Base-by-base conservation (phyloP, 2,888 invertebrate species). In the Diplazon laetatorius region DNA sequence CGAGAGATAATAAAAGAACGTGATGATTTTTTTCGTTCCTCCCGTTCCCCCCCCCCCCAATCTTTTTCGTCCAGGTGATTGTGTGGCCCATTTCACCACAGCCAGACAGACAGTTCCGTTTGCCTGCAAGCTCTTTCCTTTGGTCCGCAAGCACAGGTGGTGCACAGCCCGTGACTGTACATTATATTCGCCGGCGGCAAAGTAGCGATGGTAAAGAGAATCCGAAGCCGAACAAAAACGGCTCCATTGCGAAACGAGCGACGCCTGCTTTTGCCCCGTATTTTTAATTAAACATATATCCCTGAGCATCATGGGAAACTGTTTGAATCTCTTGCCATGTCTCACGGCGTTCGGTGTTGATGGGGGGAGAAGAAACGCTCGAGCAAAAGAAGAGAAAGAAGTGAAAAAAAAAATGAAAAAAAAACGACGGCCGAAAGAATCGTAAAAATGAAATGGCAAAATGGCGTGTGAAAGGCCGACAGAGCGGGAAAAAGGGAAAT, bases 261-360 rank as follows among this genome's bases (percentile, higher is more conserved):
- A 20, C 48, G 25, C 20, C 50, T 16, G 52, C 59, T 66, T 62
- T 55, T 44, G 14, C 35, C 63, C 42, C 18, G 4, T 25, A 25
- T 46, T 69, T 78, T 65, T 73, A 62, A 78, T 78, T 65, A 78
- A 65, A 63, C 57, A 62, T 62, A 52, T 73, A 73, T 73, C 73
- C 73, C 52, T 77, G 63, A 77, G 73, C 69, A 35, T 59, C 57
- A 57, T 68, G 50, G 39, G 22, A 8, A 39, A 22, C n/a, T 60
- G 39, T 60, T 60, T 60, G 55, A 55, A 55, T 30, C 30, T 55
- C 30, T 9, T 14, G 30, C 14, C 30, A 30, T 55, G 30, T 55
- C 55, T 55, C 30, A 30, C 30, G 25, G 52, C 52, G 3, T 14
- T 30, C 14, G 9, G 30, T 35, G 14, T 25, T 9, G n/a, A 9